These are phyloP conservation scores for Argyra leucocephala DNA, from an alignment of 2,888 invertebrate species.

Conservation along the genomic window DNA sequence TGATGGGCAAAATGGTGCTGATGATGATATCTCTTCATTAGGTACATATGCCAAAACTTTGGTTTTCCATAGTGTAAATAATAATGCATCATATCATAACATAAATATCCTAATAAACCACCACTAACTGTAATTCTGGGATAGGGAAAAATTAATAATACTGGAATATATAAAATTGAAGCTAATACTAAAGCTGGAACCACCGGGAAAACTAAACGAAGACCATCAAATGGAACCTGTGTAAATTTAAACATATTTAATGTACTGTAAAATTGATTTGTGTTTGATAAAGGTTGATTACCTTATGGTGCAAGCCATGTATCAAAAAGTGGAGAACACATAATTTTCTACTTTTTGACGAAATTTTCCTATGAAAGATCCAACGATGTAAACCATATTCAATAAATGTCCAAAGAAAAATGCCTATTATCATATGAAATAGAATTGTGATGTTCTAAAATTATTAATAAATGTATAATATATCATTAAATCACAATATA, in stretches of 20 bases:
- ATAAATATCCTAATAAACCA: conserved; percentile 53
- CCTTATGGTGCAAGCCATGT: conserved; percentile 73
- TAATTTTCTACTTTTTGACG: conserved; percentile 48
- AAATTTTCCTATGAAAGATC: conserved; percentile 63
- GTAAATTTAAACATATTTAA: no score
- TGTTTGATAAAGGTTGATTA: no score
- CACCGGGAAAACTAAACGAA: conserved; percentile 66
- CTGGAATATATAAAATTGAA: conserved; percentile 44
- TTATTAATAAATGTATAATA: no score
- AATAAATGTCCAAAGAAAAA: conserved; percentile 58
- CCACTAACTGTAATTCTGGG: conserved; percentile 46
- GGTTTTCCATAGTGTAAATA: conserved; percentile 71
- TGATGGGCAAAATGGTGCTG: conserved; percentile 72
- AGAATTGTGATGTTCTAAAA: conserved; percentile 24
- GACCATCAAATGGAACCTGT: conserved; percentile 67
- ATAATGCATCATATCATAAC: conserved; percentile 70
- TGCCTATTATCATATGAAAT: conserved; percentile 46
- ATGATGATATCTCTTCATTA: conserved; percentile 70
- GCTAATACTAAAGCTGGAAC: conserved; percentile 52
- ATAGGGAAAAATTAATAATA: conserved; percentile 39
- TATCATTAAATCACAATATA: no score
- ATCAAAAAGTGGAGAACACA: conserved; percentile 63
- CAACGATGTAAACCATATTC: conserved; percentile 67
- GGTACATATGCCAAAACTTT: conserved; percentile 53
- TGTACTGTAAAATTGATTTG: no score